A percentile compares a stretch with the other conserved stretches of the same genome.
Conservation (phyloP, 2,797 vertebrate species). For the Darevskia nairensis region DNA sequence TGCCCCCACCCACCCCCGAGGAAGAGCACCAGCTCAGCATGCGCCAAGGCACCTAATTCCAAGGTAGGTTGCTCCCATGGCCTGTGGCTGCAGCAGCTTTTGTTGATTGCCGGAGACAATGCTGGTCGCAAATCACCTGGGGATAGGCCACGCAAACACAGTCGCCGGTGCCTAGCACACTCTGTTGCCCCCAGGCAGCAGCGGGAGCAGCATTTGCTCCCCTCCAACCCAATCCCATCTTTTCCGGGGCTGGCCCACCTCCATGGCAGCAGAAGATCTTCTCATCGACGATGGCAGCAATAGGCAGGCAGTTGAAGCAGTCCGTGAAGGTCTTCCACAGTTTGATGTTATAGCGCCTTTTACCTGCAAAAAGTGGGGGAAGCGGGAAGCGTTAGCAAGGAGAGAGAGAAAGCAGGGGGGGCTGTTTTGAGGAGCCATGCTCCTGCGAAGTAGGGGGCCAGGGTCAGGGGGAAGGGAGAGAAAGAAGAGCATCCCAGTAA, state of each 20-base stretch:
- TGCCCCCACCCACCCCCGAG: not conserved
- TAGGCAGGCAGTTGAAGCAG: constrained; percentile 97
- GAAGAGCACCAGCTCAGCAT: not conserved
- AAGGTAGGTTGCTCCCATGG: not conserved
- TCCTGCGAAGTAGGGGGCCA: not conserved
- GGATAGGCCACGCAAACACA: not conserved
- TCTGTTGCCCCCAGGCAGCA: no score
- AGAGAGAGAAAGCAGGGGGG: not conserved
- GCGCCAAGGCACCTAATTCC: not conserved
- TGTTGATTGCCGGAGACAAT: not conserved
- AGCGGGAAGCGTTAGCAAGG: not conserved
- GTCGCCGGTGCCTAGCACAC: not conserved
- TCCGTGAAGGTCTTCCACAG: constrained; percentile 97
- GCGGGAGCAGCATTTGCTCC: fast-evolving
- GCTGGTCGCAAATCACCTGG: not conserved
- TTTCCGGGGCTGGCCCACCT: constrained; percentile 83
- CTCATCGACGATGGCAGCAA: constrained; percentile 95
- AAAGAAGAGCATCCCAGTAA: not conserved
- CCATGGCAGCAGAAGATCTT: constrained; percentile 98
- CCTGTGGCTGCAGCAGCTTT: not conserved
- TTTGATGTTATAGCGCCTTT: constrained; percentile 96
- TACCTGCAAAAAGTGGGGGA: constrained; percentile 79
- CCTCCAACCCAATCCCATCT: not conserved
- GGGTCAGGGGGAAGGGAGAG: not conserved
- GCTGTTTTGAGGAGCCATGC: not conserved